phyloP scores from a whole-genome alignment of 2,113 vertebrate species.

The Acrocephalus kingi region DNA sequence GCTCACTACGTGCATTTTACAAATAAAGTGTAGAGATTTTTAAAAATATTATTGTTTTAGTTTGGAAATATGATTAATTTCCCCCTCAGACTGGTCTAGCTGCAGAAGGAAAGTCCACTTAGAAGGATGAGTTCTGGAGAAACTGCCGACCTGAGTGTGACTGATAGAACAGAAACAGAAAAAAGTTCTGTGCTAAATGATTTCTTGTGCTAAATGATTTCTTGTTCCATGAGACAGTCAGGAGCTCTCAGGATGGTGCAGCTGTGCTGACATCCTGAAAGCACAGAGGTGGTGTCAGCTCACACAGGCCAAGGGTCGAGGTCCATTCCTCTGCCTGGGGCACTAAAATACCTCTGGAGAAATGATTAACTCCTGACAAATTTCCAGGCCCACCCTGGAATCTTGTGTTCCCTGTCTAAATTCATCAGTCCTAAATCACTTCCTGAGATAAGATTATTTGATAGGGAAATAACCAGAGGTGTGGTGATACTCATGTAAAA shows the following conservation, averaged over 20 bases:
- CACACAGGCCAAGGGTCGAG: neutral
- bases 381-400: neutral
- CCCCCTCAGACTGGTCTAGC: neutral
- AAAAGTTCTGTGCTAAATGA: neutral
- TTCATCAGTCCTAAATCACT: neutral
- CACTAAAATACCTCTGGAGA: neutral
- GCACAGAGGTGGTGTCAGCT: neutral
- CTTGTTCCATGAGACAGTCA: neutral
- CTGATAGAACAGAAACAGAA: neutral
- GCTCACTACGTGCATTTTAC: neutral
- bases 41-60: rapidly evolving
- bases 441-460: neutral
- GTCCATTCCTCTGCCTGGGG: neutral
- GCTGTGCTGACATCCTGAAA: neutral
- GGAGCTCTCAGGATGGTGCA: neutral
- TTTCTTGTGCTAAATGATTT: neutral
- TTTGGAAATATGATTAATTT: neutral
- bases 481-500: neutral
- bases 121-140: neutral
- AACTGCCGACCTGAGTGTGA: neutral
- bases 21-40: neutral
- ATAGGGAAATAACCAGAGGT: neutral
- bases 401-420: neutral
- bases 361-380: neutral
- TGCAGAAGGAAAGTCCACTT: neutral